These are phyloP conservation scores for Ophraella communa DNA, from an alignment of 2,888 invertebrate species.

Conservation along the genomic window DNA sequence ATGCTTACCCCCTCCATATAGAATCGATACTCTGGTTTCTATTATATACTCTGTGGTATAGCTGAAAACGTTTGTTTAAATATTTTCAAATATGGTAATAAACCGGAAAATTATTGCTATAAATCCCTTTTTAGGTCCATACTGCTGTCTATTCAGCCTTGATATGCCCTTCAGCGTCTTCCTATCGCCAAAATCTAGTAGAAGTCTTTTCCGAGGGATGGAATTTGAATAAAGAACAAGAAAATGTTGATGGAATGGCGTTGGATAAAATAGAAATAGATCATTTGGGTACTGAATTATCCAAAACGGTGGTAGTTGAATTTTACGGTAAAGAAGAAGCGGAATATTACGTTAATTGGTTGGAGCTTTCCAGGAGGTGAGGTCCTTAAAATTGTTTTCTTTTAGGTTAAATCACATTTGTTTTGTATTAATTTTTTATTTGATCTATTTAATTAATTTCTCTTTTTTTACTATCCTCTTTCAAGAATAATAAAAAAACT, in stretches of 20 bases:
- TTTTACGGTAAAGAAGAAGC: slow-evolving; percentile 79
- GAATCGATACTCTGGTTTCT: background rate
- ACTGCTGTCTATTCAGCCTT: slow-evolving; percentile 66
- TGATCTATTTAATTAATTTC: too few relatives aligned
- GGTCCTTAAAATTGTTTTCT: too few relatives aligned
- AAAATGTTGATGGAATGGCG: slow-evolving; percentile 48
- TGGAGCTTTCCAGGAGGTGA: slow-evolving; percentile 77
- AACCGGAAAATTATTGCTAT: background rate
- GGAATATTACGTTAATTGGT: slow-evolving; percentile 80
- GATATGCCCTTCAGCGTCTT: slow-evolving; percentile 65
- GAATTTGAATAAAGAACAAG: slow-evolving; percentile 61
- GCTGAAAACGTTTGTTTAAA: too few relatives aligned
- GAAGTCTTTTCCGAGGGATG: slow-evolving; percentile 88
- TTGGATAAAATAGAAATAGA: slow-evolving; percentile 64
- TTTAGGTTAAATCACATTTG: too few relatives aligned
- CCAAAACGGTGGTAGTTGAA: slow-evolving; percentile 77
- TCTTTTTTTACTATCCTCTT: too few relatives aligned
- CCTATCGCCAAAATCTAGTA: slow-evolving; percentile 68
- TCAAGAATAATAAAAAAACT: background rate
- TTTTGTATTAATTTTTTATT: too few relatives aligned
- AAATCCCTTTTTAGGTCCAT: slow-evolving; percentile 50
- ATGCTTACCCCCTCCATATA: too few relatives aligned
- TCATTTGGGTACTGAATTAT: slow-evolving; percentile 68
- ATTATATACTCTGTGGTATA: too few relatives aligned
- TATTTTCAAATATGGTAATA: background rate